Evolutionary conservation across 2,888 invertebrate genomes (phyloP).

Genomic region (Pollenia angustigena): DNA sequence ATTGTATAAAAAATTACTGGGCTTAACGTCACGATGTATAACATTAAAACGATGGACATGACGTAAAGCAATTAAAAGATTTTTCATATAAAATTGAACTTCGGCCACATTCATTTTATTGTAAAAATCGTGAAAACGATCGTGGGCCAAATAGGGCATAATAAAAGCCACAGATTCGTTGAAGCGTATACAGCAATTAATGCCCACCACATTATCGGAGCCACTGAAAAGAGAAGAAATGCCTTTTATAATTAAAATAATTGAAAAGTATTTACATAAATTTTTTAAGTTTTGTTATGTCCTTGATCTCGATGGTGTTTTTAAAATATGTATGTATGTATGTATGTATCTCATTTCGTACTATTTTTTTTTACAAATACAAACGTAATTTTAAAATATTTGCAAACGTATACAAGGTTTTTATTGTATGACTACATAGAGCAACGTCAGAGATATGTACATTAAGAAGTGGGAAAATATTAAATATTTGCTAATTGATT

Average conservation of each 20-base stretch:
- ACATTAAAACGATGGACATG: constrained; percentile 93
- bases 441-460: constrained; percentile 28
- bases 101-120: constrained; percentile 89
- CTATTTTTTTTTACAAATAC: background rate
- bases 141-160: constrained; percentile 95
- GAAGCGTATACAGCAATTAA: constrained; percentile 91
- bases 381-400: constrained; percentile 28
- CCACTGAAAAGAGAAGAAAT: constrained; percentile 85
- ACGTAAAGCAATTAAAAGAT: constrained; percentile 90
- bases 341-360: too few relatives aligned
- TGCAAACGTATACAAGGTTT: background rate
- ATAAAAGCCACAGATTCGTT: constrained; percentile 93
- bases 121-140: constrained; percentile 91
- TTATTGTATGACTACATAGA: constrained; percentile 25
- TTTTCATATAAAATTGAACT: constrained; percentile 91
- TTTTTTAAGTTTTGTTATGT: background rate
- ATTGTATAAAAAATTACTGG: constrained; percentile 95
- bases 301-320: background rate
- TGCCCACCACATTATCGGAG: constrained; percentile 91
- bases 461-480: constrained; percentile 22
- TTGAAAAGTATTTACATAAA: constrained; percentile 9
- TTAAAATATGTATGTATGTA: too few relatives aligned
- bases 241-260: constrained; percentile 3
- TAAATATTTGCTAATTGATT: constrained; percentile 20
- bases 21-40: constrained; percentile 96